phyloP scores from a whole-genome alignment of 23 tunicate species.

The Corella eumyota region DNA sequence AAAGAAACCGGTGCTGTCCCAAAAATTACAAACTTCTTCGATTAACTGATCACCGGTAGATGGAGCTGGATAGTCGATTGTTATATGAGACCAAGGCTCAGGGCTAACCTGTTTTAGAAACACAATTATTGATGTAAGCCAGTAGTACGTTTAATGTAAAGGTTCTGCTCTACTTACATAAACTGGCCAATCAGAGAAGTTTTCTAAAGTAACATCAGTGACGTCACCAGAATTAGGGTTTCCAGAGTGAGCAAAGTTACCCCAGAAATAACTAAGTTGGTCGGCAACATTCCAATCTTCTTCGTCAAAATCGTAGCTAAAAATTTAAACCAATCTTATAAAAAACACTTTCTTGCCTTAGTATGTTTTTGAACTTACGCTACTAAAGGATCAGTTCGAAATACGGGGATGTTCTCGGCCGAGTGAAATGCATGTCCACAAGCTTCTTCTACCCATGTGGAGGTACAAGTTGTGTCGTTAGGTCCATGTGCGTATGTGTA shows the following conservation, averaged over 20 bases:
- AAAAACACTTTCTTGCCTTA: not conserved
- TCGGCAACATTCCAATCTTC: slow-evolving; percentile 19
- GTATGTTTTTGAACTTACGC: too few relatives aligned
- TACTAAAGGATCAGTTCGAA: too few relatives aligned
- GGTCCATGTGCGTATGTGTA: too few relatives aligned
- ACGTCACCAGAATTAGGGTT: slow-evolving; percentile 23
- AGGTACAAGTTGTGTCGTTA: too few relatives aligned
- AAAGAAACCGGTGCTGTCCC: slow-evolving; percentile 48
- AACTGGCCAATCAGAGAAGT: slow-evolving; percentile 28
- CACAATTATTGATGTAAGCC: not conserved
- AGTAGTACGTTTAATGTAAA: too few relatives aligned
- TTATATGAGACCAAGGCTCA: not conserved
- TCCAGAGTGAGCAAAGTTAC: slow-evolving; percentile 34
- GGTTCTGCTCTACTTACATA: slow-evolving; percentile 10
- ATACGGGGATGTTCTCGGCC: slow-evolving; percentile 25
- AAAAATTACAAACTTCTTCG: slow-evolving; percentile 53
- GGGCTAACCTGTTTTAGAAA: too few relatives aligned
- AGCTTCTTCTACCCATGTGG: too few relatives aligned
- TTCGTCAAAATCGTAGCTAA: slow-evolving; percentile 22
- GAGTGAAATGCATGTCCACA: slow-evolving; percentile 38
- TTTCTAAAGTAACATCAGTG: not conserved
- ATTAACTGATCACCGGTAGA: slow-evolving; percentile 7
- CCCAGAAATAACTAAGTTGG: slow-evolving; percentile 44
- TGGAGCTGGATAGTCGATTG: slow-evolving; percentile 24
- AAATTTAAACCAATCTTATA: not conserved